Conservation (phyloP, 2,888 invertebrate genomes). For the Hypena proboscidalis region DNA sequence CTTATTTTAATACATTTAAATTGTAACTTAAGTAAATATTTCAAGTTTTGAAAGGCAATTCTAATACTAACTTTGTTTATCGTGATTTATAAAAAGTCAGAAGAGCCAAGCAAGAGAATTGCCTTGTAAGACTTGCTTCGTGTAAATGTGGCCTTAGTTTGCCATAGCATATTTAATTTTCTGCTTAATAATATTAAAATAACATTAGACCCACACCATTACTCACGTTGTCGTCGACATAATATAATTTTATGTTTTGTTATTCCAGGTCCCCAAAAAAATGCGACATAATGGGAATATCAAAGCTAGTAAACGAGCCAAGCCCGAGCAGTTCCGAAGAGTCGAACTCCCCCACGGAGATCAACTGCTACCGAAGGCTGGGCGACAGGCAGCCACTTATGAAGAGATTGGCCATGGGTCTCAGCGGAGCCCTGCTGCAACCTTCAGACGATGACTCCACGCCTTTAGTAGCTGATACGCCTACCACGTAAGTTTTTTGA, state of each 20-base stretch:
- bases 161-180: too few relatives aligned
- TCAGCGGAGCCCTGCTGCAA: conserved; percentile 84
- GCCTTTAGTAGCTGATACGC: conserved; percentile 89
- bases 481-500: conserved; percentile 74
- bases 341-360: conserved; percentile 94
- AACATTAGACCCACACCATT: too few relatives aligned
- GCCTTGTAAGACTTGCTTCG: background rate
- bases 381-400: conserved; percentile 91
- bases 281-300: conserved; percentile 73
- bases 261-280: conserved; percentile 67
- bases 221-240: too few relatives aligned
- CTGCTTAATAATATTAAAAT: too few relatives aligned
- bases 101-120: too few relatives aligned
- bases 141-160: background rate
- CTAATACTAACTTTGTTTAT: too few relatives aligned
- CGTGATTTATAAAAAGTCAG: too few relatives aligned
- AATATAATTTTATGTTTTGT: too few relatives aligned
- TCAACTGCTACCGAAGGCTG: conserved; percentile 93
- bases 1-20: too few relatives aligned
- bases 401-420: conserved; percentile 91
- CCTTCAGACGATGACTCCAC: conserved; percentile 88
- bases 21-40: too few relatives aligned
- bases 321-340: conserved; percentile 92
- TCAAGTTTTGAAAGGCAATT: too few relatives aligned
- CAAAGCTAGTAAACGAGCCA: conserved; percentile 66